Evolutionary conservation across 2,888 invertebrate genomes (phyloP), one percentile per base, ranked within the genome.

Genomic region (Lobophora halterata): DNA sequence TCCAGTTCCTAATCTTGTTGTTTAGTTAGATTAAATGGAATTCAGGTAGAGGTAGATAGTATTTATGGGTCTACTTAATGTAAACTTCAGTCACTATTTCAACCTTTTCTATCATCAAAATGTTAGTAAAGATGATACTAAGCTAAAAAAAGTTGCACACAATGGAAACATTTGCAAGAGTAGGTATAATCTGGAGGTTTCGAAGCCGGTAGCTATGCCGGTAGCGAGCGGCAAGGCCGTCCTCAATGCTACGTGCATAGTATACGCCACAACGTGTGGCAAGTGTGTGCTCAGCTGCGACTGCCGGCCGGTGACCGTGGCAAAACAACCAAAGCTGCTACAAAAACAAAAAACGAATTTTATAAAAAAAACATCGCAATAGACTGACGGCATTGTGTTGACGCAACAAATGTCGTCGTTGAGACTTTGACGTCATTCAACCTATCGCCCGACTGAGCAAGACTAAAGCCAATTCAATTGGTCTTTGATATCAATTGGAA

Each of bases 201-300:
- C 46, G 58, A 52, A 62, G 63, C 52, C 66, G 64, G 67, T 72
- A 79, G 72, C 46, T 57, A 52, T 61, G 63, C 52, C 66, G 64
- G 67, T 72, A 79, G 72, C 72, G 62, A 60, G 65, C 73, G 43
- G 61, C 80, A 81, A 86, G 81, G 83, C 79, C 82, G 75, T 59
- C 64, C 54, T 74, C 76, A 79, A 79, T 81, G 80, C 71, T 75
- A 76, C 71, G 62, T 58, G 59, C 56, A 58, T 61, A 62, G 52
- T 67, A 58, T 55, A 49, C 53, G 35, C 28, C 28, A 32, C 45
- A 46, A 35, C 46, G 49, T 50, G 53, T 46, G 44, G 62, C 44
- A 46, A 42, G 45, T 58, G 67, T 71, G 56, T 71, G 58, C 60
- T 55, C 75, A 75, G 70, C 64, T 69, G 76, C 51, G 3, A 14